These are phyloP conservation scores for Athene cunicularia DNA, from an alignment of 2,113 vertebrate genomes.

Conservation along the genomic window DNA sequence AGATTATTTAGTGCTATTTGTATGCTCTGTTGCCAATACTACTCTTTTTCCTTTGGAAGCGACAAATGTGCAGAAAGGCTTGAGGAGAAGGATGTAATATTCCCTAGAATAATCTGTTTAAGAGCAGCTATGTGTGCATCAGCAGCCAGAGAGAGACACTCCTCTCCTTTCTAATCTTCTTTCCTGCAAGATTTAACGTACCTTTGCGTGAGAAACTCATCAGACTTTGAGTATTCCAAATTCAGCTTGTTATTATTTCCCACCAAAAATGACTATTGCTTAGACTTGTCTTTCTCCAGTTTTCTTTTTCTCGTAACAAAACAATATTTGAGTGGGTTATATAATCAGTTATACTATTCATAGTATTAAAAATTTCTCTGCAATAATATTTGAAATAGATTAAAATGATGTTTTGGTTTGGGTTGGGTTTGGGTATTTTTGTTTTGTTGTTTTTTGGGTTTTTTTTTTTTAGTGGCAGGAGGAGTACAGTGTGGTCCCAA, in stretches of 20 bases:
- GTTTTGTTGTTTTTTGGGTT: too few species aligned
- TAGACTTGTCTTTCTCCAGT: not conserved
- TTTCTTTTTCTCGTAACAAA: not conserved
- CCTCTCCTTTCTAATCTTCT: not conserved
- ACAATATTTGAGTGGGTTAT: not conserved
- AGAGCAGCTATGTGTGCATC: not conserved
- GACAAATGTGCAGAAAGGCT: not conserved
- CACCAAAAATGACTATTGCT: not conserved
- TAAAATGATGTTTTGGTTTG: not conserved
- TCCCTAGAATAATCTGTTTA: not conserved
- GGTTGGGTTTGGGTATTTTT: too few species aligned
- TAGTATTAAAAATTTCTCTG: not conserved
- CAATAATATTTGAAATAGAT: not conserved
- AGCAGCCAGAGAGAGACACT: not conserved
- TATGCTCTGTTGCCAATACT: not conserved
- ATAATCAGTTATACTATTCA: not conserved
- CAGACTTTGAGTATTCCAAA: not conserved
- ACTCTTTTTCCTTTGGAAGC: not conserved
- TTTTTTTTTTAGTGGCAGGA: not conserved
- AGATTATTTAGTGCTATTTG: not conserved
- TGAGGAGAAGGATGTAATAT: not conserved
- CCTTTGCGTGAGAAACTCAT: not conserved
- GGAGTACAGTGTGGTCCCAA: not conserved
- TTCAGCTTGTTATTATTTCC: not conserved
- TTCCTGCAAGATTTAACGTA: not conserved